Evolutionary conservation across 2,113 vertebrate species (phyloP), one percentile per base, ranked within the genome.

Genomic region (Ardeotis arabs): DNA sequence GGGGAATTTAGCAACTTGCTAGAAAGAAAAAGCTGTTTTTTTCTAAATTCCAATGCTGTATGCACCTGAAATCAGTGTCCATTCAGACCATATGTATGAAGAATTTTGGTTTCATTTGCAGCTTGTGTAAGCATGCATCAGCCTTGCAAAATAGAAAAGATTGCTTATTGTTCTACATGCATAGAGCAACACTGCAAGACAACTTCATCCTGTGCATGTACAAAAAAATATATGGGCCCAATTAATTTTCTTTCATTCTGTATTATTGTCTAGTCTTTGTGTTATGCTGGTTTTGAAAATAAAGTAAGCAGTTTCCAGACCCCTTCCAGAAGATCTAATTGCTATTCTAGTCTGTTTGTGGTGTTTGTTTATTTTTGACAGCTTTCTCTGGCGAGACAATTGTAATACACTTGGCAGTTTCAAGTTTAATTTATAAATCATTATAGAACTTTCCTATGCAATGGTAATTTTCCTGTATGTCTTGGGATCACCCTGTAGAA

Each of bases 61-160:
- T 69, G 53, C 69, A 89, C 66, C 73, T 81, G 73, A 96, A 97
- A 96, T 96, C 89, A 94, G 84, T 82, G 86, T 82, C 89, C 90
- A 94, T 97, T 97, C 95, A 95, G 37, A 95, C 19, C 8, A 72
- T 68, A 66, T 92, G 89, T 94, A 81, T 68, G 55, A 92, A 81
- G 70, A 87, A 87, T 87, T 90, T 88, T 68, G 41, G 86, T 89
- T 93, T 96, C 86, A 94, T 97, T 96, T 93, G 86, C 77, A 90
- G 79, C 80, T 93, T 92, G 64, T 96, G 64, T 96, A 95, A 93
- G 92, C 86, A 93, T 62, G 62, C 64, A 92, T 84, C 83, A 93
- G 86, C 33, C 68, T 93, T 83, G 73, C 76, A 96, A 96, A 97
- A 95, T 58, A 89, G 92, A 82, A 94, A 89, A 96, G 93, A 97